Percentiles rank a stretch among this genome's conserved stretches.
These are phyloP conservation scores for Sebastiscus albofasciatus DNA, from an alignment of 2,797 vertebrate genomes.

Conservation along the genomic window DNA sequence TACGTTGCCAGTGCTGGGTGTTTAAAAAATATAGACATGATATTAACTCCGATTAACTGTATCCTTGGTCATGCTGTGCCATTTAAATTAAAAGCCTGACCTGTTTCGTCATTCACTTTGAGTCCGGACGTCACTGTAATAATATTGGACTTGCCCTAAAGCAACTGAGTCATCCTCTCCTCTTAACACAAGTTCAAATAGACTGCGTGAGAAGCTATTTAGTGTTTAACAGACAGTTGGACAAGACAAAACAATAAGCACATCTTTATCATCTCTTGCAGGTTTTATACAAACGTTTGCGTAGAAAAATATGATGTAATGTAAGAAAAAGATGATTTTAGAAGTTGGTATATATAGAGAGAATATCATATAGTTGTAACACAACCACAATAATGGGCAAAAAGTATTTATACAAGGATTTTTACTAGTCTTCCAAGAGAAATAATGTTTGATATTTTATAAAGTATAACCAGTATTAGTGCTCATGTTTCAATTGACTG, in stretches of 20 bases:
- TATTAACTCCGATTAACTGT: not conserved
- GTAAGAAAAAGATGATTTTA: not conserved
- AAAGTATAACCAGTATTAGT: not conserved
- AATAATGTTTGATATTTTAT: not conserved
- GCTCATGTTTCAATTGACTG: not conserved
- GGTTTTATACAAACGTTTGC: not conserved
- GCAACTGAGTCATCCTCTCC: conserved; percentile 13
- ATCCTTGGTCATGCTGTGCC: not conserved
- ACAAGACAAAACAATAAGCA: not conserved
- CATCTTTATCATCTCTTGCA: not conserved
- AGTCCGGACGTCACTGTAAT: conserved; percentile 28
- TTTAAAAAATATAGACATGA: conserved; percentile 23
- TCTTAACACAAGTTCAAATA: conserved; percentile 21
- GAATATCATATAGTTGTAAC: not conserved
- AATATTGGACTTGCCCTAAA: conserved; percentile 36
- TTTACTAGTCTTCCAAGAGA: not conserved
- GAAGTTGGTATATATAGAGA: not conserved
- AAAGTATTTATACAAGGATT: not conserved
- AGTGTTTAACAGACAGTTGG: not conserved
- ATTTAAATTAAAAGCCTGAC: conserved; percentile 10
- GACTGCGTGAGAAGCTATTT: not conserved
- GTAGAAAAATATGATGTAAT: not conserved
- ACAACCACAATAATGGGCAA: not conserved
- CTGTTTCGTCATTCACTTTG: conserved; percentile 14
- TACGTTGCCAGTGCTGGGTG: not conserved